Percentiles rank a stretch among this genome's conserved stretches.
phyloP scores from a whole-genome alignment of 2,113 vertebrate genomes.

The Pelobates fuscus region DNA sequence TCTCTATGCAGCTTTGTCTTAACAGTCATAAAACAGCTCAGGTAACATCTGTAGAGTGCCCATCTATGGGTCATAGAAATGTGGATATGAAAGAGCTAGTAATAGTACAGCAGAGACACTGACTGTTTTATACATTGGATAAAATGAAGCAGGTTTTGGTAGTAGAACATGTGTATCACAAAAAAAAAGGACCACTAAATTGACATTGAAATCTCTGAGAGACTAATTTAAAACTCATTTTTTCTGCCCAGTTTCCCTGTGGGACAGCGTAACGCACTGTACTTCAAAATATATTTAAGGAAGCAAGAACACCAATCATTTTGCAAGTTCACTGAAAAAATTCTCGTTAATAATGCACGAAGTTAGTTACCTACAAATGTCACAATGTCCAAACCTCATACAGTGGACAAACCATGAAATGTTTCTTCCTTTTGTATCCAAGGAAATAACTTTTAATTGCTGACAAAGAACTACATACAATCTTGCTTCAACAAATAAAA shows the following conservation, averaged over 20 bases:
- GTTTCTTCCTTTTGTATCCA: no score
- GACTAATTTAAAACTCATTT: constrained; percentile 40
- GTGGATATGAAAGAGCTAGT: constrained; percentile 1
- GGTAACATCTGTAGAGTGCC: background rate
- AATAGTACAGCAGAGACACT: constrained; percentile 1
- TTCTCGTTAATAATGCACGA: constrained; percentile 6
- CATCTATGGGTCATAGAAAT: background rate
- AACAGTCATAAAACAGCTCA: background rate
- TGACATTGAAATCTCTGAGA: constrained; percentile 15
- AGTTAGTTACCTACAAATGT: no score
- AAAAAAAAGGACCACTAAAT: background rate
- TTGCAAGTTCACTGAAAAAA: background rate
- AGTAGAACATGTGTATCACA: background rate
- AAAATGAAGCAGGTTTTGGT: constrained; percentile 6
- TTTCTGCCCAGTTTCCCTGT: background rate
- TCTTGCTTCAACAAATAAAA: no score
- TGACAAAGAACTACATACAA: no score
- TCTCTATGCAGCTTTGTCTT: background rate
- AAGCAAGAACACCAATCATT: constrained; percentile 5
- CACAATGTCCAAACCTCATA: no score
- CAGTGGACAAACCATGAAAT: no score
- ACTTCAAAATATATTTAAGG: constrained; percentile 10
- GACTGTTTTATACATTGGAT: constrained; percentile 4
- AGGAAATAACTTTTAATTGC: no score
- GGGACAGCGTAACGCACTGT: background rate